phyloP scores from a whole-genome alignment of 2,888 invertebrate species.

The Drosophila hawaiiensis region DNA sequence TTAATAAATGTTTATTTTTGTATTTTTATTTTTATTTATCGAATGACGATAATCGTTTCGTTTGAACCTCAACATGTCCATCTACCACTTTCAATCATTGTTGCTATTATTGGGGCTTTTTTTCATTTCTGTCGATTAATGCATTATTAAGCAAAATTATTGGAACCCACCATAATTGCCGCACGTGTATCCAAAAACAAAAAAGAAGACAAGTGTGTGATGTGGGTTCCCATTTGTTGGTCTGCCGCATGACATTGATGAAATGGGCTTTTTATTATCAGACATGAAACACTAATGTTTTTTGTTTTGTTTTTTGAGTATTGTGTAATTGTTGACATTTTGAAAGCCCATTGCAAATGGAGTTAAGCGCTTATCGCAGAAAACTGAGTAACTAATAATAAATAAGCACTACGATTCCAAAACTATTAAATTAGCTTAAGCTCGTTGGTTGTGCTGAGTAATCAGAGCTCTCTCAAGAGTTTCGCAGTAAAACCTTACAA shows the following conservation, averaged over 20 bases:
- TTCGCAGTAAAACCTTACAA: constrained; percentile 11
- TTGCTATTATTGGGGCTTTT: constrained; percentile 33
- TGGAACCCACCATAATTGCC: constrained; percentile 58
- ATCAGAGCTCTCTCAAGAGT: constrained; percentile 13
- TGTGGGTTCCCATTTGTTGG: constrained; percentile 45
- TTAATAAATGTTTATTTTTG: constrained; percentile 20
- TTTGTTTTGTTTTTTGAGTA: constrained; percentile 38
- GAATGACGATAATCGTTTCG: constrained; percentile 58
- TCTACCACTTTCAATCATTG: constrained; percentile 46
- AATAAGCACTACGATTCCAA: neutral
- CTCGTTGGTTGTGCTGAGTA: constrained; percentile 11
- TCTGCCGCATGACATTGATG: constrained; percentile 69
- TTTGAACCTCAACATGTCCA: constrained; percentile 44
- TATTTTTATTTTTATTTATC: constrained; percentile 22
- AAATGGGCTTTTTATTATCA: constrained; percentile 67
- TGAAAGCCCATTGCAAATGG: neutral
- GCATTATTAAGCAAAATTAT: constrained; percentile 66
- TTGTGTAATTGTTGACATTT: constrained; percentile 61
- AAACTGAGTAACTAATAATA: neutral
- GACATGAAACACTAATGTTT: constrained; percentile 25
- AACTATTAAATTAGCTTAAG: neutral
- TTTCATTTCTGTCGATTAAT: constrained; percentile 30
- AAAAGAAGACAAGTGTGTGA: constrained; percentile 18
- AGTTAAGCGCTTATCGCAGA: neutral
- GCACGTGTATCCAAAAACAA: constrained; percentile 59